Conservation (phyloP, 2,113 vertebrate genomes). For the Istiophorus platypterus region DNA sequence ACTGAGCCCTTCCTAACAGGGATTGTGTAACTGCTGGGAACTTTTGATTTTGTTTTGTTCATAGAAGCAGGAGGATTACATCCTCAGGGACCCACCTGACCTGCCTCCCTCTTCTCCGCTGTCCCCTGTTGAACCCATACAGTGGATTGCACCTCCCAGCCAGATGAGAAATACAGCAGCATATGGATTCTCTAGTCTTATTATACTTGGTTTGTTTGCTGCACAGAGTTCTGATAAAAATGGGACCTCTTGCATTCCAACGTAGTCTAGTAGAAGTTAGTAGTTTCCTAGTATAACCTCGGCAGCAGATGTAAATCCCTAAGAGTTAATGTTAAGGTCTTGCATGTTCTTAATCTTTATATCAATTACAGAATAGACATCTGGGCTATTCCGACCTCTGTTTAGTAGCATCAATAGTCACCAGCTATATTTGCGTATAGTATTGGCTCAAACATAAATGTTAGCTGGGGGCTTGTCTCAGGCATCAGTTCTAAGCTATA, state of each 20-base stretch:
- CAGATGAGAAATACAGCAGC: slow-evolving; percentile 52
- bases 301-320: slow-evolving; percentile 64
- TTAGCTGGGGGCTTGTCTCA: neutral
- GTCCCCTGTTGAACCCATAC: slow-evolving; percentile 59
- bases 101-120: slow-evolving; percentile 35
- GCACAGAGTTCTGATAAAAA: slow-evolving; percentile 10
- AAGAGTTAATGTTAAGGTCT: slow-evolving; percentile 54
- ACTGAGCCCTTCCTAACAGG: slow-evolving; percentile 63
- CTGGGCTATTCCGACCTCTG: slow-evolving; percentile 31
- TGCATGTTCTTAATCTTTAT: slow-evolving; percentile 55
- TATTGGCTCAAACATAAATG: slow-evolving; percentile 11
- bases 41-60: slow-evolving; percentile 66
- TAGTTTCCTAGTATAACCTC: slow-evolving; percentile 25
- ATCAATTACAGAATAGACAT: slow-evolving; percentile 41
- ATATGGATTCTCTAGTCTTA: slow-evolving; percentile 12
- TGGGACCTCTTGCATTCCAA: slow-evolving; percentile 18
- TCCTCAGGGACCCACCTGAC: slow-evolving; percentile 69
- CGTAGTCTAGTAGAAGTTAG: no score
- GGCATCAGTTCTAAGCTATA: neutral
- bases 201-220: neutral
- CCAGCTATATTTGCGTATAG: neutral
- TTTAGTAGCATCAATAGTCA: neutral
- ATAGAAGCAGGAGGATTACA: slow-evolving; percentile 73
- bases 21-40: slow-evolving; percentile 78
- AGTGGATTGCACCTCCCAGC: slow-evolving; percentile 34